Base-by-base conservation (phyloP, 1,140 invertebrate species). In the Druon quercuslanigerum region DNA sequence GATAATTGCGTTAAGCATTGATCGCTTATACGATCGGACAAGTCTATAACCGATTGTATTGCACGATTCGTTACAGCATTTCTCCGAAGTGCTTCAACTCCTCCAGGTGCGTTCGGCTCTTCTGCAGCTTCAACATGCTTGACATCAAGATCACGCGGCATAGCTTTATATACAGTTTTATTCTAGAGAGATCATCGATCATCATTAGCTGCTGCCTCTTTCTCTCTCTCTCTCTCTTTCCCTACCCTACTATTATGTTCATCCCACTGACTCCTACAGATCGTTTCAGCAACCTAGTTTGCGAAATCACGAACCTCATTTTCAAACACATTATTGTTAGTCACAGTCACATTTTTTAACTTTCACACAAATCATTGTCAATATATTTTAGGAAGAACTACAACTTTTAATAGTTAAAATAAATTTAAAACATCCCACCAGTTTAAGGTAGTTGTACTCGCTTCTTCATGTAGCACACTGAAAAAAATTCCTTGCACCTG, bases 11-110 rank as follows among this genome's bases (percentile, higher is more conserved):
- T 60, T 60, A 60, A 40, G 33, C 57, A 60, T 60, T 60, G 57
- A 60, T 60, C 57, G 57, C 57, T 60, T 60, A 60, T 60, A 60
- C 20, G 57, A 60, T 60, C 57, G 20, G 57, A 60, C 57, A 60
- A 60, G 57, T 60, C 57, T 60, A 60, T 60, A 60, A 60, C 25
- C 57, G 57, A 60, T 60, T 60, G 57, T 60, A 60, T 60, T 60
- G 57, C 33, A 60, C 57, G 57, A 60, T 60, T 60, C 57, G 57
- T 60, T 60, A 60, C 57, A 60, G 57, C 57, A 60, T 60, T 60
- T 60, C 57, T 60, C 25, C 12, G 57, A 60, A 60, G 57, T 60
- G 57, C 57, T 60, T 60, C 19, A 60, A 33, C 20, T 33, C 25
- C 20, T 33, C 57, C 57, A 60, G 57, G 20, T 60, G 57, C 57